Percentiles rank a stretch among this genome's conserved stretches.
Evolutionary conservation across 2,113 vertebrate genomes (phyloP).

Genomic region (Hemiscyllium ocellatum): DNA sequence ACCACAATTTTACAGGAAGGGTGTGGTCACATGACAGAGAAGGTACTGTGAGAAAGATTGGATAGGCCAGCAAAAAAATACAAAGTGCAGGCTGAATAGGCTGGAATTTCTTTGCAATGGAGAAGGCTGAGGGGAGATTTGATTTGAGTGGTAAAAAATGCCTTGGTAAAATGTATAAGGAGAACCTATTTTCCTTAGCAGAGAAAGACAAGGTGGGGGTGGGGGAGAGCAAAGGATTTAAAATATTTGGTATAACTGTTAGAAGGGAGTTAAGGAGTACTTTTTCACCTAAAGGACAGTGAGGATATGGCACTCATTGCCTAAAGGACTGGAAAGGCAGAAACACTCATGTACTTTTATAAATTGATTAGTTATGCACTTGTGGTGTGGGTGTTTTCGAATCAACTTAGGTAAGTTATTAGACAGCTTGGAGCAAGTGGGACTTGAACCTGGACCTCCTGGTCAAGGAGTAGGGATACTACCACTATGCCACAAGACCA

Average conservation of each 20-base stretch:
- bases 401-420: too few relatives aligned
- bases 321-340: not conserved
- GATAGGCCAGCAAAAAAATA: not conserved
- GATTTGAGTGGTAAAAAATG: not conserved
- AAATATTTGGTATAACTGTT: too few relatives aligned
- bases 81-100: not conserved
- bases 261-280: too few relatives aligned
- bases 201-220: not conserved
- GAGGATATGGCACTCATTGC: not conserved
- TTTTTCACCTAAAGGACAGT: too few relatives aligned
- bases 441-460: too few relatives aligned
- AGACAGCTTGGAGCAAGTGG: too few relatives aligned
- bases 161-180: too few relatives aligned
- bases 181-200: not conserved
- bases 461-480: too few relatives aligned
- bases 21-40: not conserved
- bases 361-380: not conserved
- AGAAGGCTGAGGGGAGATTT: not conserved
- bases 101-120: not conserved
- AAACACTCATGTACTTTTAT: not conserved
- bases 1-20: not conserved
- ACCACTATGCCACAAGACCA: too few relatives aligned
- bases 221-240: too few relatives aligned
- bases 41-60: not conserved
- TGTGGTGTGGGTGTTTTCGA: too few relatives aligned